Percentiles rank a stretch among this genome's conserved stretches.
Evolutionary conservation across 2,113 vertebrate genomes (phyloP).

Genomic region (Bubo blakistoni): DNA sequence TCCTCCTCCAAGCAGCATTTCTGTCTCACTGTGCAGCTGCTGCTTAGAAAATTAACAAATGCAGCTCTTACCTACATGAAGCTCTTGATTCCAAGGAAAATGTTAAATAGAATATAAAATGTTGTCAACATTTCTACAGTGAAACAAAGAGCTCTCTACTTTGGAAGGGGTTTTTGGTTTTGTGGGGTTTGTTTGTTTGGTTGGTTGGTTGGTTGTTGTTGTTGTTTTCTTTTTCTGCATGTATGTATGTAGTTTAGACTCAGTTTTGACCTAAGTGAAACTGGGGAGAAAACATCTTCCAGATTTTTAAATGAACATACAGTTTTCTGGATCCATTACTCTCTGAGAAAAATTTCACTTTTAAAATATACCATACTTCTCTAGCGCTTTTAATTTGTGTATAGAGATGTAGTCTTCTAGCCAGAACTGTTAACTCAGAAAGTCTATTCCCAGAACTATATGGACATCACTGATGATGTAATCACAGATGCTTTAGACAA

Average conservation of each 20-base stretch:
- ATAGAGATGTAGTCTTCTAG: not conserved
- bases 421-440: not conserved
- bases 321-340: not conserved
- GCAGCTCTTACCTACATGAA: not conserved
- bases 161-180: not conserved
- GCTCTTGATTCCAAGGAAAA: not conserved
- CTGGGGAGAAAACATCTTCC: not conserved
- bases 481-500: constrained; percentile 31
- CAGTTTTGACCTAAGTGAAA: not conserved
- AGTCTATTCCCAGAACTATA: constrained; percentile 18
- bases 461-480: constrained; percentile 28
- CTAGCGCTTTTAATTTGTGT: not conserved
- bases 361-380: not conserved
- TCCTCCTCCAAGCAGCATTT: not conserved
- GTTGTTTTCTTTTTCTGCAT: not conserved
- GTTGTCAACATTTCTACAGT: not conserved
- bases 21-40: not conserved
- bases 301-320: not conserved
- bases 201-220: not conserved
- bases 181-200: not conserved
- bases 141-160: not conserved
- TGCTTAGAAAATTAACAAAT: not conserved
- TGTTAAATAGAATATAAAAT: not conserved
- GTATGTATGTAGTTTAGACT: not conserved
- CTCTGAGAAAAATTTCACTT: not conserved